A percentile compares a stretch with the other conserved stretches of the same genome.
These are phyloP conservation scores for Tylochromis polylepis DNA, from an alignment of 2,113 vertebrate genomes.

Conservation along the genomic window DNA sequence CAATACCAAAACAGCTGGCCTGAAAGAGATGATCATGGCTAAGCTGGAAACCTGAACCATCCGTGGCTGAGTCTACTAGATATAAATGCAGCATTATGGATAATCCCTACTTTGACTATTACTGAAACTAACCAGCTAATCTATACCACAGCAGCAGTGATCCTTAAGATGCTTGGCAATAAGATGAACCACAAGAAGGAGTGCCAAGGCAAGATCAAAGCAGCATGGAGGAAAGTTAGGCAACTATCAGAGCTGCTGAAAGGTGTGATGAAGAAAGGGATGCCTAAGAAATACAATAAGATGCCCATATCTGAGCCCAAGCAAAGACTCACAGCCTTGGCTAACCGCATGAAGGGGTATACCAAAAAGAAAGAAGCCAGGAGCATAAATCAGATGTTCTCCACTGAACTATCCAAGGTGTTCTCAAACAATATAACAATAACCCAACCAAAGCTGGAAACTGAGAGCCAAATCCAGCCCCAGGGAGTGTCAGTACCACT, in stretches of 20 bases:
- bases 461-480: neutral
- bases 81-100: neutral
- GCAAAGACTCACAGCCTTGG: neutral
- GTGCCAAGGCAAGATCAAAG: neutral
- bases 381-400: neutral
- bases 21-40: neutral
- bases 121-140: neutral
- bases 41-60: neutral
- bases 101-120: neutral
- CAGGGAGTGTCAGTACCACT: neutral
- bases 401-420: neutral
- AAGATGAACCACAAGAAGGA: neutral
- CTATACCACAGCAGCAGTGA: neutral
- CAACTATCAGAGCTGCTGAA: neutral
- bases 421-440: neutral
- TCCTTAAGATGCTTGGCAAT: neutral
- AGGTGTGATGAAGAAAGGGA: neutral
- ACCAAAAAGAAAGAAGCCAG: neutral
- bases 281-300: neutral
- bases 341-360: rapidly evolving
- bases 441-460: neutral
- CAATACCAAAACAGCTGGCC: neutral
- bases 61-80: neutral
- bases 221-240: neutral
- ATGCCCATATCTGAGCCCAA: neutral